Evolutionary conservation across 2,113 vertebrate genomes (phyloP), one percentile per base, ranked within the genome.

Genomic region (Empidonax traillii): DNA sequence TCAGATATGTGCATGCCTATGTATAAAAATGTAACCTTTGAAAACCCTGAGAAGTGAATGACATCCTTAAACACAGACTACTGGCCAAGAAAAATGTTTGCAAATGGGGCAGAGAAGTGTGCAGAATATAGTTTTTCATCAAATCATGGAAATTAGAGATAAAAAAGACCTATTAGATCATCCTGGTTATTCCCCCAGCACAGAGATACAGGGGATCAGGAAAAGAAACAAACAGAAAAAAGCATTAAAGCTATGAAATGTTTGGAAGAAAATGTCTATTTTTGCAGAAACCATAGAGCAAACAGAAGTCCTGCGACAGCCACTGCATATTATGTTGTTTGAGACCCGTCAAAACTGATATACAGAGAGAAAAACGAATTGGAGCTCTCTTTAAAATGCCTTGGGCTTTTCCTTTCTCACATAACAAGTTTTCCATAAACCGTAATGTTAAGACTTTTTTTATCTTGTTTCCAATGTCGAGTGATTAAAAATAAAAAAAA

Each of bases 41-140:
- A 65, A 96, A 94, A 53, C 25, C 46, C 53, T 43, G 71, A 43
- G 59, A 76, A 85, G 46, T 90, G 73, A 93, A 56, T 61, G 69
- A 43, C 74, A 95, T 83, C 53, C 68, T 94, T 92, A 96, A 97
- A 86, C 71, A 77, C 22, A 80, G 39, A 89, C 17, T 66, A 52
- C 61, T 14, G 23, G 87, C 87, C 95, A 94, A 74, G 71, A 87
- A 95, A 47, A 91, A 63, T 94, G 78, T 96, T 97, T 97, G 23
- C 65, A 16, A 71, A 65, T 58, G 43, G 62, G 66, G 10, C 81
- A 85, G 33, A 87, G 73, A 95, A 91, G 58, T 72, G 74, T 94
- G 89, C 51, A 93, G 56, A 81, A 92, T 95, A 68, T 53, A 96
- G 43, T 52, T 89, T 95, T 91, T 96, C 89, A 78, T 78, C 94